A percentile compares a stretch with the other conserved stretches of the same genome.
Conservation (phyloP, 53 echinoderm and acorn worm species). For the Arbacia lixula region DNA sequence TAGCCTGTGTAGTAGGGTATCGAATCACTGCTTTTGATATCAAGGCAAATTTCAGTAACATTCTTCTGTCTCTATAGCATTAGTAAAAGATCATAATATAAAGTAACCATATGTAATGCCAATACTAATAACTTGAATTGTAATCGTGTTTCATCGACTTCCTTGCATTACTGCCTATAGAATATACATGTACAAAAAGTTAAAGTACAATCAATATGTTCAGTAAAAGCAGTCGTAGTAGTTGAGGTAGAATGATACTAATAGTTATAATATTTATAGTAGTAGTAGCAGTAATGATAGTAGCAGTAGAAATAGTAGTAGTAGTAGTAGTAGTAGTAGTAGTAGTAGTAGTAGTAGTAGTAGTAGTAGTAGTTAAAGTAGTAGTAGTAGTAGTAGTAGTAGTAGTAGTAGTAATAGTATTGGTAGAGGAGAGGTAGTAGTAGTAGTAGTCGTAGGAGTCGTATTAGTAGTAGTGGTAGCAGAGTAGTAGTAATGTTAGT, state of each 20-base stretch:
- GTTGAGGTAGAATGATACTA: not conserved
- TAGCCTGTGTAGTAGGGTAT: too few relatives aligned
- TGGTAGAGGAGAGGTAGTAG: conserved; percentile 8
- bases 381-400: conserved; percentile 37
- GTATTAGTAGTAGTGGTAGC: conserved; percentile 20
- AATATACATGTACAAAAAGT: too few relatives aligned
- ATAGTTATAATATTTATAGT: not conserved
- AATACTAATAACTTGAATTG: too few relatives aligned
- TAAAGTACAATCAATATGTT: too few relatives aligned
- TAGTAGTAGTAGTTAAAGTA: not conserved
- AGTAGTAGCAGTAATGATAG: not conserved
- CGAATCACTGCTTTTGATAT: too few relatives aligned
- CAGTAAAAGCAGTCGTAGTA: not conserved
- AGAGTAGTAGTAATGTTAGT: conserved; percentile 2
- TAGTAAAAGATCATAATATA: too few relatives aligned
- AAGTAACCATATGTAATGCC: too few relatives aligned
- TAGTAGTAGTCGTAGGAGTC: conserved; percentile 22
- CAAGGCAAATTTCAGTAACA: too few relatives aligned
- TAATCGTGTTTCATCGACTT: too few relatives aligned
- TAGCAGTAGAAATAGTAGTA: conserved; percentile 10
- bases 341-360: conserved; percentile 27
- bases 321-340: conserved; percentile 31
- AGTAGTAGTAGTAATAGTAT: conserved; percentile 21
- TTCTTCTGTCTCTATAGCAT: too few relatives aligned
- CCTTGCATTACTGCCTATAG: too few relatives aligned